Base-by-base conservation (phyloP, 2,888 invertebrate species). In the Odontothrips loti region DNA sequence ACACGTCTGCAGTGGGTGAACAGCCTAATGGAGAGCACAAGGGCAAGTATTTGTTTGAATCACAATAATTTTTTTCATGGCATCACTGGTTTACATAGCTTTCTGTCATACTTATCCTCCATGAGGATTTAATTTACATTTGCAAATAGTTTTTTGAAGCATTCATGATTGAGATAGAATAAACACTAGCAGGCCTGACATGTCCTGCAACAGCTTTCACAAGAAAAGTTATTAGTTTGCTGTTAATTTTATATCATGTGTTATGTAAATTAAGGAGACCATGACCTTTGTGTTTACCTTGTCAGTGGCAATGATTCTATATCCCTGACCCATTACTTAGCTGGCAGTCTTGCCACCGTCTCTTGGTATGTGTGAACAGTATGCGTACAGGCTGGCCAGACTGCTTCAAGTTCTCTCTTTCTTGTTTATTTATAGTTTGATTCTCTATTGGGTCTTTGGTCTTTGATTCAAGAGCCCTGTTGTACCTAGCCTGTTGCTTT, bases 1-100 rank as follows among this genome's bases (percentile, higher is more conserved):
- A 88, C 89, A 83, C 86, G 87, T 83, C 85, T 87, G 29, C 88
- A 88, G 83, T 90, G 90, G 90, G 87, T 88, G 82, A 87, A 87
- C 84, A 89, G 89, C 84, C 86, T 89, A 88, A 90, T 90, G 84
- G 93, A 93, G 85, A 92, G 92, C 85, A 90, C 90, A 84, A 91
- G 91, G 90, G 93, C 93, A 85, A 87, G 87, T 75, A 12, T 75
- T 27, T 27, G 10, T 58, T 58, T 58, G n/a, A 58, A 8, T 58
- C 58, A 17, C 17, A 15, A n/a, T n/a, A 58, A 15, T 43, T 43
- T 43, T 43, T 43, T 43, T 6, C 34, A 43, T 6, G 6, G 34
- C 2, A 43, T 43, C 34, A 43, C n/a, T n/a, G n/a, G 34, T 43
- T 43, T 43, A 43, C 34, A 43, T 43, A 43, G 3, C 34, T 43